A percentile compares a stretch with the other conserved stretches of the same genome.
phyloP scores from a whole-genome alignment of 2,888 invertebrate genomes.

The Diaprepes abbreviatus region DNA sequence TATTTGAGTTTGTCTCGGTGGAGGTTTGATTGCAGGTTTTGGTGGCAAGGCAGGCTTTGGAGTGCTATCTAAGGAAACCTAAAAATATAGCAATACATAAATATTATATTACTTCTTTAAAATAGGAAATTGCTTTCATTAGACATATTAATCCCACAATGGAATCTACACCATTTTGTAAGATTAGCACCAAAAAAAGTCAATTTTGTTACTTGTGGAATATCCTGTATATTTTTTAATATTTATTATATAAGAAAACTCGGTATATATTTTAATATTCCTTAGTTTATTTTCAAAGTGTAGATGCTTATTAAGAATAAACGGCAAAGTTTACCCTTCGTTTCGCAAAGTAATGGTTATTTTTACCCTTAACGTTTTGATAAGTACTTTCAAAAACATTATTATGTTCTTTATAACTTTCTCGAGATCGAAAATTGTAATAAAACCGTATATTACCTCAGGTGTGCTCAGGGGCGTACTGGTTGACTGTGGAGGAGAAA shows the following conservation, averaged over 20 bases:
- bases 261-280: neutral
- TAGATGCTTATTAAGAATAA: neutral
- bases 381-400: neutral
- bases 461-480: conserved; percentile 74
- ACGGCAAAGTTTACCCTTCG: neutral
- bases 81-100: neutral
- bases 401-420: too few species aligned
- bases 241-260: too few species aligned
- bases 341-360: neutral
- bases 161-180: too few species aligned
- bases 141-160: too few species aligned
- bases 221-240: too few species aligned
- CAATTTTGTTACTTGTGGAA: too few species aligned
- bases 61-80: conserved; percentile 35
- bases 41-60: conserved; percentile 86
- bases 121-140: too few species aligned
- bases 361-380: neutral
- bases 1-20: conserved; percentile 69
- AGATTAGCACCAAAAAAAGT: too few species aligned
- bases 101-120: neutral
- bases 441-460: conserved; percentile 58
- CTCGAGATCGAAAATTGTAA: too few species aligned
- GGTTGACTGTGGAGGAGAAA: conserved; percentile 75
- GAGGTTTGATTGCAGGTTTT: conserved; percentile 81
- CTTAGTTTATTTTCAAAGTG: neutral